Conservation (phyloP, 1,140 invertebrate genomes). For the Rhagoletis pomonella region DNA sequence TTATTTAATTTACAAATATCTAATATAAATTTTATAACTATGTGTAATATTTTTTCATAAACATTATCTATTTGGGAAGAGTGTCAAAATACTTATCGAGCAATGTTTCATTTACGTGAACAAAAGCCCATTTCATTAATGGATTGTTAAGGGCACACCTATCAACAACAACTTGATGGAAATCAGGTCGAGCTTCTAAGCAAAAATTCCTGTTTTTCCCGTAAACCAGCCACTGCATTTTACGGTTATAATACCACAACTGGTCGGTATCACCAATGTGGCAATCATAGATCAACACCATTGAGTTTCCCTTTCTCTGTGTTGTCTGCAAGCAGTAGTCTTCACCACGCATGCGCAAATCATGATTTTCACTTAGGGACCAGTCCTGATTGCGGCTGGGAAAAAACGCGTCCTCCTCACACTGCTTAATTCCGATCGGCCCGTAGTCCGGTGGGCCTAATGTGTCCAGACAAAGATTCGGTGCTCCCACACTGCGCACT, state of each 20-base stretch:
- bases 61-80: not conserved
- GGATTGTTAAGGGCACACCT: slow-evolving; percentile 79
- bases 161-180: slow-evolving; percentile 77
- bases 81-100: slow-evolving; percentile 62
- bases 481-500: slow-evolving; percentile 80
- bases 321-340: slow-evolving; percentile 91
- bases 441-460: slow-evolving; percentile 80
- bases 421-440: slow-evolving; percentile 79
- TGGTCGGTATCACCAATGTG: slow-evolving; percentile 94
- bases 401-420: slow-evolving; percentile 75
- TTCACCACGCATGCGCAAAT: slow-evolving; percentile 86
- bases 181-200: slow-evolving; percentile 78
- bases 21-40: not conserved
- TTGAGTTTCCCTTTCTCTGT: slow-evolving; percentile 83
- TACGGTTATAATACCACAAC: slow-evolving; percentile 90
- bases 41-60: not conserved
- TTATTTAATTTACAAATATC: not conserved
- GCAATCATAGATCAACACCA: slow-evolving; percentile 88
- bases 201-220: slow-evolving; percentile 78
- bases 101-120: slow-evolving; percentile 80
- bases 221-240: slow-evolving; percentile 84
- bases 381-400: slow-evolving; percentile 78
- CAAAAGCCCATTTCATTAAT: slow-evolving; percentile 88
- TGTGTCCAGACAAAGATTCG: slow-evolving; percentile 85
- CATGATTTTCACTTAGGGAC: slow-evolving; percentile 93